These are phyloP conservation scores for Pantala flavescens DNA, from an alignment of 1,140 invertebrate genomes.

Conservation along the genomic window DNA sequence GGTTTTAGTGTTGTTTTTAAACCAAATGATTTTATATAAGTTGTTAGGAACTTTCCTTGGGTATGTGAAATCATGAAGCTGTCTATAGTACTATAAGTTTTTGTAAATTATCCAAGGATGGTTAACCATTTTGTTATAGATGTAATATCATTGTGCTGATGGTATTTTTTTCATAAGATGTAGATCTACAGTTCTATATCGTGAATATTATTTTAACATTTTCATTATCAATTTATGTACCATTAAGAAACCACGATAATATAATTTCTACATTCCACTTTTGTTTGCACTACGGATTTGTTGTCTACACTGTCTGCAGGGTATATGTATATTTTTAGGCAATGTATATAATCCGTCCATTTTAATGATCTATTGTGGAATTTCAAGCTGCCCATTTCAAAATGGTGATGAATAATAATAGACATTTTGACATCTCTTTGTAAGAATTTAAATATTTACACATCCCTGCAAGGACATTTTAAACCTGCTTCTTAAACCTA, in stretches of 20 bases:
- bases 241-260: not conserved
- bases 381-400: not conserved
- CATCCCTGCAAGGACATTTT: too few relatives aligned
- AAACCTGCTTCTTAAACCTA: too few relatives aligned
- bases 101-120: not conserved
- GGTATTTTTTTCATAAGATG: not conserved
- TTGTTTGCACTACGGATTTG: not conserved
- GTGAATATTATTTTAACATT: constrained; percentile 6
- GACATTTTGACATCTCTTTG: too few relatives aligned
- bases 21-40: not conserved
- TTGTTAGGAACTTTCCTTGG: not conserved
- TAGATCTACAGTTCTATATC: not conserved
- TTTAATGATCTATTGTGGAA: not conserved
- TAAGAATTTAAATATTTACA: too few relatives aligned
- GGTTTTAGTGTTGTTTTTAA: not conserved
- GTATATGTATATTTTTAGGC: not conserved
- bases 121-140: not conserved
- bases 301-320: not conserved
- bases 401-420: not conserved
- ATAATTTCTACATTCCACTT: constrained; percentile 7
- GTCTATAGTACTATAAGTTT: too few relatives aligned
- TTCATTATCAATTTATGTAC: not conserved
- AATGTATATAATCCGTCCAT: constrained; percentile 6
- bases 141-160: not conserved
- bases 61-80: not conserved